phyloP scores from a whole-genome alignment of 2,797 vertebrate species.

The Simalia tracyae region DNA sequence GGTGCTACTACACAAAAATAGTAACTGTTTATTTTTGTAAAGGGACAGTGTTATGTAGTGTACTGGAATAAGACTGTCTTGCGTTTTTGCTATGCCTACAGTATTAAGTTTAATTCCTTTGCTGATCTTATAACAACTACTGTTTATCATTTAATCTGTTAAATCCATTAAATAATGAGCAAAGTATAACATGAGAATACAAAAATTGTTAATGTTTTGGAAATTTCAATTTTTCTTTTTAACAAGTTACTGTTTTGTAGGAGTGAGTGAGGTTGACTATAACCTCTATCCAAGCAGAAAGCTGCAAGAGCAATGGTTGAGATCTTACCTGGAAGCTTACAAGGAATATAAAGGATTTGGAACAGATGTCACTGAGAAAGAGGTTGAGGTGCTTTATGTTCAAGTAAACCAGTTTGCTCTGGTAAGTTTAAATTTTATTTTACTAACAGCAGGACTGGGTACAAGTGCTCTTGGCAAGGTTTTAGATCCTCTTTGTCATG shows the following conservation, averaged over 20 bases:
- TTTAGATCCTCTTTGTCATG: neutral
- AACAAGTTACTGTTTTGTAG: constrained; percentile 66
- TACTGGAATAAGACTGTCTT: neutral
- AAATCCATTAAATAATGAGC: neutral
- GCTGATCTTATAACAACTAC: neutral
- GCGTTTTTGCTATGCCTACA: neutral
- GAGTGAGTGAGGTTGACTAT: constrained; percentile 95
- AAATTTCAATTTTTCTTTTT: neutral
- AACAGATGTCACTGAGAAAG: constrained; percentile 82
- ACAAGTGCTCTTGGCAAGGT: neutral
- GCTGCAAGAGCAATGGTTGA: constrained; percentile 89
- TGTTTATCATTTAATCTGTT: neutral
- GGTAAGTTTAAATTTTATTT: constrained; percentile 76
- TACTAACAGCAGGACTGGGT: neutral
- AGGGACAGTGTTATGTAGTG: neutral
- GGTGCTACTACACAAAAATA: neutral
- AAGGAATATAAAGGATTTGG: constrained; percentile 88
- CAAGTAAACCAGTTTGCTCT: constrained; percentile 95
- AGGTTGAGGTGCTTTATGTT: constrained; percentile 91
- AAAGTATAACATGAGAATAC: neutral
- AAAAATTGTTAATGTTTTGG: neutral
- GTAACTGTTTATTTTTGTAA: neutral
- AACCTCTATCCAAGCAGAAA: constrained; percentile 85
- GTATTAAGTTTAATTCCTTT: neutral
- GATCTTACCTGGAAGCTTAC: constrained; percentile 91